A percentile compares a stretch with the other conserved stretches of the same genome.
Evolutionary conservation across 37 sponge, comb jelly and placozoan genomes (phyloP).

Genomic region (Amphimedon queenslandica): DNA sequence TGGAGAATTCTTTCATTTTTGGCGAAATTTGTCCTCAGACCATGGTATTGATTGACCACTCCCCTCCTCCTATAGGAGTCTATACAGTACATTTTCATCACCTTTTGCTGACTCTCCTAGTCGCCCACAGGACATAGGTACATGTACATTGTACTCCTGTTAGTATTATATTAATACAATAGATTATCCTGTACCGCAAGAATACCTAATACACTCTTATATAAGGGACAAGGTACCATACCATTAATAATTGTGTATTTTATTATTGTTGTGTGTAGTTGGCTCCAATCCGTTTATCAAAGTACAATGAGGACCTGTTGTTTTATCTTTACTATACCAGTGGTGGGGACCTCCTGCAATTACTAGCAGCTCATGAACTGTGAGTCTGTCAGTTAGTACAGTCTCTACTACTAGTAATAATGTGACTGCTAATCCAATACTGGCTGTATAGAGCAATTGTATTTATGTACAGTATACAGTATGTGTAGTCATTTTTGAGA

Average conservation of each 20-base stretch:
- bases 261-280: conserved; percentile 28
- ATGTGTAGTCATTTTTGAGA: too few relatives aligned
- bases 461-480: too few relatives aligned
- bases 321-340: conserved; percentile 94
- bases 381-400: too few relatives aligned
- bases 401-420: too few relatives aligned
- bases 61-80: conserved; percentile 46
- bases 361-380: conserved; percentile 88
- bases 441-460: too few relatives aligned
- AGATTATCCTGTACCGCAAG: conserved; percentile 91
- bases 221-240: conserved; percentile 82
- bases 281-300: conserved; percentile 72
- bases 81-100: conserved; percentile 92
- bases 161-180: not conserved
- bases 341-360: conserved; percentile 90
- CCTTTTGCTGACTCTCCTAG: conserved; percentile 95
- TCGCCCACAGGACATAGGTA: conserved; percentile 91
- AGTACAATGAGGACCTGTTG: conserved; percentile 89
- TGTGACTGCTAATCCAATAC: too few relatives aligned
- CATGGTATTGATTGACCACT: too few relatives aligned
- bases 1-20: too few relatives aligned
- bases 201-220: conserved; percentile 80
- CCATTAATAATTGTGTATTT: not conserved
- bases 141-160: not conserved
- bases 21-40: too few relatives aligned